These are phyloP conservation scores for Lydus trimaculatus DNA, from an alignment of 2,888 invertebrate genomes.

Conservation along the genomic window DNA sequence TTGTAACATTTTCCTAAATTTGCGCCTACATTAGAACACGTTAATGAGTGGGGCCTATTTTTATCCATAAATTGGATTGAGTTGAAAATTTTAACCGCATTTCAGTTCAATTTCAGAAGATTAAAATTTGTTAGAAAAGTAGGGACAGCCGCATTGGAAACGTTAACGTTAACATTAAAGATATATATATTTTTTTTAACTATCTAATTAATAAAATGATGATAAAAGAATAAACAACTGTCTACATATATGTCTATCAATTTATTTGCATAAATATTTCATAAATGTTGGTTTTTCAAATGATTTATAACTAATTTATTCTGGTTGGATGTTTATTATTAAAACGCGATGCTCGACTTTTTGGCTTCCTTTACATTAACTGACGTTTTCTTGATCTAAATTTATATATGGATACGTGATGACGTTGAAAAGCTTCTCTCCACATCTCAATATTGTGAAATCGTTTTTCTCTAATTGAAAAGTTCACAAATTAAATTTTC, in stretches of 20 bases:
- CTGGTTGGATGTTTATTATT: not conserved
- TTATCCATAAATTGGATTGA: not conserved
- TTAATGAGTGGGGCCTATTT: not conserved
- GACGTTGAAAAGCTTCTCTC: constrained; percentile 21
- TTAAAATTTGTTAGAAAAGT: too few species aligned
- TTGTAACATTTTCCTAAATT: too few species aligned
- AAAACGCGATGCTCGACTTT: constrained; percentile 15
- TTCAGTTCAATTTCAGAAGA: too few species aligned
- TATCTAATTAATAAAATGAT: not conserved
- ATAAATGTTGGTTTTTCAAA: not conserved
- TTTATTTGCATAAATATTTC: not conserved
- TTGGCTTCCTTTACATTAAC: constrained; percentile 2
- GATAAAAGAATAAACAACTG: not conserved
- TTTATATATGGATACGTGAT: constrained; percentile 16
- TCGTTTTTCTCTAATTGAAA: not conserved
- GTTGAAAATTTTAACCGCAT: too few species aligned
- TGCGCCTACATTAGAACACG: too few species aligned
- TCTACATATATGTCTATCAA: not conserved
- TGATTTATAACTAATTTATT: constrained; percentile 1
- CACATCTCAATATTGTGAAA: not conserved
- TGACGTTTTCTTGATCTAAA: constrained; percentile 22
- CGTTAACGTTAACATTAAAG: not conserved
- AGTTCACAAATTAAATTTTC: constrained; percentile 18
- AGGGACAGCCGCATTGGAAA: too few species aligned
- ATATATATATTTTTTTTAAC: not conserved